phyloP scores from a whole-genome alignment of 2,888 invertebrate genomes.

The Oxyteleia sp. region DNA sequence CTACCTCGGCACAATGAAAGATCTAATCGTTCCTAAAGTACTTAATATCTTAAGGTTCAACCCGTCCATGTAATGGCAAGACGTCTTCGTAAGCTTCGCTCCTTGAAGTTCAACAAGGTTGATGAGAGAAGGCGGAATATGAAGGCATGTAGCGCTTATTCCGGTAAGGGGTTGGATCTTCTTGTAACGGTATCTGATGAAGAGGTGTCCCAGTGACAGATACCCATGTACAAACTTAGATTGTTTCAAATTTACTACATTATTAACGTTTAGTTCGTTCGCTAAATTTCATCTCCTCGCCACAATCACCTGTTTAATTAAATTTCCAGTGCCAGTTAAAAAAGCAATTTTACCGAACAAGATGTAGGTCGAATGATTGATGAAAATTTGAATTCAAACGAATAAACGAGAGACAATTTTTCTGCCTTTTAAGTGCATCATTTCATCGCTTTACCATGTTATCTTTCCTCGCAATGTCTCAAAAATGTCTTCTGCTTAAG shows the following conservation, averaged over 20 bases:
- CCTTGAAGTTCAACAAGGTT: constrained; percentile 64
- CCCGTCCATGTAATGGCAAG: constrained; percentile 75
- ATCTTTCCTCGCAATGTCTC: constrained; percentile 39
- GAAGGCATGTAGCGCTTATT: constrained; percentile 52
- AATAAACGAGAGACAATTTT: constrained; percentile 13
- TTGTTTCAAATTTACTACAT: constrained; percentile 48
- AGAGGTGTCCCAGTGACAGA: constrained; percentile 84
- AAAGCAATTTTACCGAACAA: background rate
- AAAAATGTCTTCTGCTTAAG: constrained; percentile 62
- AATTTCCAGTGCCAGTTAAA: background rate
- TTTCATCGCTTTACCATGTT: constrained; percentile 32
- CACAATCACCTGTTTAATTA: background rate
- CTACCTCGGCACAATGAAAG: constrained; percentile 86
- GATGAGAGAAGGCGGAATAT: constrained; percentile 65
- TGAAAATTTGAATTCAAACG: no score
- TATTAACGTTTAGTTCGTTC: constrained; percentile 6
- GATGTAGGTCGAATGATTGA: no score
- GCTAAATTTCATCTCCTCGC: background rate
- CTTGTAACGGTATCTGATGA: constrained; percentile 84
- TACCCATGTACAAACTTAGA: constrained; percentile 78
- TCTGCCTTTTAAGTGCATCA: constrained; percentile 1
- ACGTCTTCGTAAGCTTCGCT: constrained; percentile 70
- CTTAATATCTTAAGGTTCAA: constrained; percentile 87
- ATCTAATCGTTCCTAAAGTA: constrained; percentile 87
- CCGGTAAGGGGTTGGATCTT: constrained; percentile 68